phyloP scores from a whole-genome alignment of 2,888 invertebrate species.

The Tigriopus californicus region DNA sequence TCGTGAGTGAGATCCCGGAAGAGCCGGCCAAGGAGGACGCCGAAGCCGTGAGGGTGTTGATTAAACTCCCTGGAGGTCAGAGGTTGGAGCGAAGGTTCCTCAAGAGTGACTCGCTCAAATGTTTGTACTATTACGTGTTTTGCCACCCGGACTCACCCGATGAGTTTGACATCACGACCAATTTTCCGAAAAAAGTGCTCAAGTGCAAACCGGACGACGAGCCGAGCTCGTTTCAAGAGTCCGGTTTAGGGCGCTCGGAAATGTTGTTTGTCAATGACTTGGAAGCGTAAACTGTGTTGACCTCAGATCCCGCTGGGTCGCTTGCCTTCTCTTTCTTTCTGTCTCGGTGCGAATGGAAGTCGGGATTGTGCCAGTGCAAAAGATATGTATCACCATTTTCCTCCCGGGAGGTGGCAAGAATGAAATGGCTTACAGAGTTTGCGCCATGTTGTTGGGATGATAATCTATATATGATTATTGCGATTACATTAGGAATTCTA shows the following conservation, averaged over 20 bases:
- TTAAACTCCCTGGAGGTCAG: conserved; percentile 75
- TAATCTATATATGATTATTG: too few species aligned
- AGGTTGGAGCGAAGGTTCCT: conserved; percentile 59
- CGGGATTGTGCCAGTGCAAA: too few species aligned
- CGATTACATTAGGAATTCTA: too few species aligned
- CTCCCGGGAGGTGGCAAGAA: too few species aligned
- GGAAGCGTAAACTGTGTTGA: conserved; percentile 39
- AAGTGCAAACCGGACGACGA: conserved; percentile 37
- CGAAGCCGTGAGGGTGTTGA: conserved; percentile 58
- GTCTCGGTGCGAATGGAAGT: neutral
- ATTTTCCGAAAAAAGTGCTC: conserved; percentile 74
- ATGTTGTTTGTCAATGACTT: conserved; percentile 84
- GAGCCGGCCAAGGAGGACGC: conserved; percentile 37
- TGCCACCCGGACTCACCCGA: conserved; percentile 60
- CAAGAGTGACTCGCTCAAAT: conserved; percentile 37
- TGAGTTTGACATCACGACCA: conserved; percentile 84
- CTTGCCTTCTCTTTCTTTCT: neutral
- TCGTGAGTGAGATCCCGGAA: conserved; percentile 26
- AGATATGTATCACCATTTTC: too few species aligned
- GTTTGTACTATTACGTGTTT: conserved; percentile 83
- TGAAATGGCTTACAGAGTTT: too few species aligned
- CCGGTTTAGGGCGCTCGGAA: conserved; percentile 69
- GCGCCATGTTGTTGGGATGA: too few species aligned
- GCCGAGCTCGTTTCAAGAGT: conserved; percentile 45
- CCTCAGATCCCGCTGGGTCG: neutral